Evolutionary conservation across 2,113 vertebrate genomes (phyloP).

Genomic region (Nesoenas mayeri): DNA sequence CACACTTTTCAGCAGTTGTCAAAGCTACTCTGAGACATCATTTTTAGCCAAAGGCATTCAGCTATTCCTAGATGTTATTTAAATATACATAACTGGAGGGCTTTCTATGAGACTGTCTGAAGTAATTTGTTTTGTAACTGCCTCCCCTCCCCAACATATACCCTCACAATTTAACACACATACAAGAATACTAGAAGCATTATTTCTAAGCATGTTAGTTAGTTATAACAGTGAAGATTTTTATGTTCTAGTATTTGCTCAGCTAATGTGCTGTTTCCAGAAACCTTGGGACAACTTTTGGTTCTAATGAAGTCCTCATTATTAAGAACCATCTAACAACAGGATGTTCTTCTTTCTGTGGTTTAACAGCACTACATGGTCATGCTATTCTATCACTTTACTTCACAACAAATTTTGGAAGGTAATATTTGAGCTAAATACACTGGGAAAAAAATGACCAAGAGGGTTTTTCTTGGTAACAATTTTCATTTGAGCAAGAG

Average conservation of each 20-base stretch:
- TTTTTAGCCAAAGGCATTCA: slow-evolving; percentile 24
- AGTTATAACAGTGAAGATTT: background rate
- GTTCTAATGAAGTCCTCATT: background rate
- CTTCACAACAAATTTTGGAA: background rate
- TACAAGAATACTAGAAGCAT: background rate
- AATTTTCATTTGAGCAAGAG: background rate
- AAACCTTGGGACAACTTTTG: background rate
- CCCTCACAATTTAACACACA: background rate
- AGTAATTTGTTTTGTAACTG: slow-evolving; percentile 7
- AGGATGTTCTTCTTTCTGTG: background rate
- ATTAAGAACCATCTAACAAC: background rate
- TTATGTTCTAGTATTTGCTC: background rate
- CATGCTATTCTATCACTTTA: background rate
- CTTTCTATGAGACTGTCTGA: slow-evolving; percentile 27
- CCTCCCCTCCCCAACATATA: background rate
- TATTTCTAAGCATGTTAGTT: background rate
- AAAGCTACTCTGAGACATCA: background rate
- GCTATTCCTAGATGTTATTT: slow-evolving; percentile 19
- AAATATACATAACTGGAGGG: slow-evolving; percentile 17
- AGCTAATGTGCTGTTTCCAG: background rate
- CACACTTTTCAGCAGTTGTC: slow-evolving; percentile 27
- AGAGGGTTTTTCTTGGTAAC: background rate
- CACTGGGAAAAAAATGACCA: background rate
- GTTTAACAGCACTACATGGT: background rate
- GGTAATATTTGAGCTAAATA: background rate